Conservation (phyloP, 2,113 vertebrate species). For the Benthochromis sp. region DNA sequence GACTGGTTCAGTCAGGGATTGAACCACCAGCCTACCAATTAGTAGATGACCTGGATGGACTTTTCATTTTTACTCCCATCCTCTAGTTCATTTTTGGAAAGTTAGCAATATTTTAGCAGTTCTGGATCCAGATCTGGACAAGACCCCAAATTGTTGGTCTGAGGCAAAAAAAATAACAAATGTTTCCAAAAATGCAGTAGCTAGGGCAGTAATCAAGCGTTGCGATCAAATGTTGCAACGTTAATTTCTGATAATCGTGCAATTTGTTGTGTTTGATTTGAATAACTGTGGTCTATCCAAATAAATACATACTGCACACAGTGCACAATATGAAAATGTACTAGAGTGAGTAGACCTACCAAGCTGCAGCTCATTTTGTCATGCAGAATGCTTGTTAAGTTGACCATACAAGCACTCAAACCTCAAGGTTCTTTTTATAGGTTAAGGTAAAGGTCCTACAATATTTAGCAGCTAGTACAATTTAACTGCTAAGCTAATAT, state of each 20-base stretch:
- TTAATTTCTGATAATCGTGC: background rate
- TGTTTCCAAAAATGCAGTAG: background rate
- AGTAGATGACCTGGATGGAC: background rate
- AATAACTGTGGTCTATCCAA: background rate
- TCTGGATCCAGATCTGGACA: background rate
- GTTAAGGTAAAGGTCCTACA: background rate
- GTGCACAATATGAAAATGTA: background rate
- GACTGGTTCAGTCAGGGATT: background rate
- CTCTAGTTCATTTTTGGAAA: background rate
- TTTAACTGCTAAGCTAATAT: background rate
- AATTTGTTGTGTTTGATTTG: background rate
- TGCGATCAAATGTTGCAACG: background rate
- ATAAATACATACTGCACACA: background rate
- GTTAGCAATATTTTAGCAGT: background rate
- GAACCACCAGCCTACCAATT: background rate
- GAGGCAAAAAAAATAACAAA: background rate
- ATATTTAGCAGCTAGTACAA: background rate
- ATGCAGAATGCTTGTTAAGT: background rate
- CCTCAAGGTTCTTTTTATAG: background rate
- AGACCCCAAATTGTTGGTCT: background rate
- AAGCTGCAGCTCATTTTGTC: background rate
- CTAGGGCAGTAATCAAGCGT: background rate
- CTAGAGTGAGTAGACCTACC: background rate
- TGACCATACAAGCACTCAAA: background rate
- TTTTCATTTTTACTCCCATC: background rate